Base-by-base conservation (phyloP, 2,797 vertebrate species). In the Florisuga fusca region DNA sequence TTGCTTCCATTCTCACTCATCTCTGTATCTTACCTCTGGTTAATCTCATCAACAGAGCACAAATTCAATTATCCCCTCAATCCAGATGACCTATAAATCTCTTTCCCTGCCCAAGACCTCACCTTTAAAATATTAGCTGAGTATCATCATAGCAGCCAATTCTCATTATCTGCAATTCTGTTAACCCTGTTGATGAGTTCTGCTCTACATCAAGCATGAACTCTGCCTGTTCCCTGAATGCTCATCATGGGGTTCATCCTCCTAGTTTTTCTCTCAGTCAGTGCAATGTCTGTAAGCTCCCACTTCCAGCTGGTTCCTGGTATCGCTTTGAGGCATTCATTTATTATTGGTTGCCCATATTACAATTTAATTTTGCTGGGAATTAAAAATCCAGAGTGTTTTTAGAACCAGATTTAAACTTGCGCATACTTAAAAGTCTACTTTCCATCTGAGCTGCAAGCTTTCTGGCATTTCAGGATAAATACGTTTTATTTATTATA, bases 41-140 rank as follows among this genome's bases (percentile, higher is more conserved):
- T 95, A 94, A 94, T 91, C 84, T 91, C 31, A 5, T 83, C 59
- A 94, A 57, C 34, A 74, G 45, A 82, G 27, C 22, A 63, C 36
- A 82, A 85, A 93, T 73, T 84, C 84, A 84, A 91, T 94, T 90
- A 89, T 83, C 46, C 13, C 76, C 61, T 87, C 63, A 71, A 77
- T 77, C 57, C 61, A 77, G 36, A 73, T 50, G 63, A 92, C 41
- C 78, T 90, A 58, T 41, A 87, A 62, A 91, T 75, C 58, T 90
- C 62, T 83, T 74, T 55, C 38, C 23, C 12, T 81, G 50, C 17
- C 46, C 69, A 87, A 77, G 75, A 91, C 36, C 8, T 93, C 48
- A 87, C 53, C 72, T 87, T 83, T 89, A 83, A 87, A 91, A 87
- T 61, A 82, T 80, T 85, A 64, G 36, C 33, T 34, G 21, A 46